phyloP scores from a whole-genome alignment of 2,113 vertebrate species.

The Urocynchramus pylzowi region DNA sequence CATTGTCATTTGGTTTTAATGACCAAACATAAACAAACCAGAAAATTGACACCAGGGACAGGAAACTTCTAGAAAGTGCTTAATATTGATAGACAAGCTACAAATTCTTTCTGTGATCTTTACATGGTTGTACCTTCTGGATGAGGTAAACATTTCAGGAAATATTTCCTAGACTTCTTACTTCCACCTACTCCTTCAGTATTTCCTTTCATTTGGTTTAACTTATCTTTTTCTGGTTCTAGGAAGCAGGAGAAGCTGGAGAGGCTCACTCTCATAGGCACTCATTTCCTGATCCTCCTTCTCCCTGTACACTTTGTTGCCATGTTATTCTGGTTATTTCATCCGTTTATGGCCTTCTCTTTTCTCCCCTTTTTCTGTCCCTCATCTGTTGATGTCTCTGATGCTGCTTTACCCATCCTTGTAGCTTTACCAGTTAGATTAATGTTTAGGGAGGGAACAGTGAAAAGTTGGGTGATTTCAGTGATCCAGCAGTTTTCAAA shows the following conservation, averaged over 20 bases:
- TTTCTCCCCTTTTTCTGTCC: neutral
- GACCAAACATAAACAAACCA: neutral
- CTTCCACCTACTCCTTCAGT: neutral
- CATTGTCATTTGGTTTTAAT: no score
- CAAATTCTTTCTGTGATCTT: neutral
- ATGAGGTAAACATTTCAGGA: neutral
- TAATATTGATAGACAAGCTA: neutral
- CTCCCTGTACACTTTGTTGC: neutral
- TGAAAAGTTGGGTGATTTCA: neutral
- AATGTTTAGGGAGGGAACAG: neutral
- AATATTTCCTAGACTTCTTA: neutral
- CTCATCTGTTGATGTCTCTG: rapidly evolving
- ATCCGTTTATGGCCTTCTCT: neutral
- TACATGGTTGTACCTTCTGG: neutral
- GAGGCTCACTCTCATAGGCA: neutral
- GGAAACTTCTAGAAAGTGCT: neutral
- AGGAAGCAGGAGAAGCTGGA: neutral
- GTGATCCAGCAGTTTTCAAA: neutral
- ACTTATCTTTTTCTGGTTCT: neutral
- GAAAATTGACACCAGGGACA: neutral
- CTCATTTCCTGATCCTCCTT: neutral
- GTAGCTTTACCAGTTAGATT: neutral
- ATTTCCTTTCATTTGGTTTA: neutral
- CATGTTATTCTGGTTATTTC: neutral
- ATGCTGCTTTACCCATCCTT: neutral